Evolutionary conservation across 2,113 vertebrate genomes (phyloP).

Genomic region (Urocolius indicus): DNA sequence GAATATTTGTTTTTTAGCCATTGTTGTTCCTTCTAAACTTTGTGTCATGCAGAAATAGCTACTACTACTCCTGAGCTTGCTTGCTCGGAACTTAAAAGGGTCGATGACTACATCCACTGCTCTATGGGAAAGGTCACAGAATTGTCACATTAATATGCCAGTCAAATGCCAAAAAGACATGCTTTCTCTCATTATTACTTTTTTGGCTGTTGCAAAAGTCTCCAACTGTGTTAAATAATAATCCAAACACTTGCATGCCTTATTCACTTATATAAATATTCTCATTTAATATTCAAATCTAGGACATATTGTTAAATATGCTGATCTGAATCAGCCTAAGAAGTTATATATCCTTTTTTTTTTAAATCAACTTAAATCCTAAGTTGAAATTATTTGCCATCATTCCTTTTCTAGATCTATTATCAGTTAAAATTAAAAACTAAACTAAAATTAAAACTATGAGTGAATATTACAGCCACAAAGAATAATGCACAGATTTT

Average conservation of each 20-base stretch:
- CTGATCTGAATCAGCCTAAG: not conserved
- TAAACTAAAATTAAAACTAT: not conserved
- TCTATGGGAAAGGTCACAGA: not conserved
- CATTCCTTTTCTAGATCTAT: not conserved
- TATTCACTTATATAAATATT: not conserved
- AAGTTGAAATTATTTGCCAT: not conserved
- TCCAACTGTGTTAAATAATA: not conserved
- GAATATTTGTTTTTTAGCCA: not conserved
- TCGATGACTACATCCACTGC: not conserved
- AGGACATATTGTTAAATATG: not conserved
- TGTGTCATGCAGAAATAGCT: not conserved
- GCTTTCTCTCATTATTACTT: not conserved
- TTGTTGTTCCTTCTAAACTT: not conserved
- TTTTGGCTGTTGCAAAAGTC: not conserved
- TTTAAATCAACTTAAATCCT: not conserved
- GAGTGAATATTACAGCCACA: not conserved
- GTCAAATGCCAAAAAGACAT: not conserved
- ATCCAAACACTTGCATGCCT: not conserved
- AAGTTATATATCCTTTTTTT: not conserved
- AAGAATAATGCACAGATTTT: not conserved
- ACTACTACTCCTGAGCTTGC: not conserved
- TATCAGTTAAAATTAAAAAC: not conserved
- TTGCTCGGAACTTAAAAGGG: not conserved
- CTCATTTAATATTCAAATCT: not conserved
- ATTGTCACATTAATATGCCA: not conserved